Percentiles rank a stretch among this genome's conserved stretches.
These are phyloP conservation scores for Arbacia lixula DNA, from an alignment of 53 echinoderm and acorn worm genomes.

Conservation along the genomic window DNA sequence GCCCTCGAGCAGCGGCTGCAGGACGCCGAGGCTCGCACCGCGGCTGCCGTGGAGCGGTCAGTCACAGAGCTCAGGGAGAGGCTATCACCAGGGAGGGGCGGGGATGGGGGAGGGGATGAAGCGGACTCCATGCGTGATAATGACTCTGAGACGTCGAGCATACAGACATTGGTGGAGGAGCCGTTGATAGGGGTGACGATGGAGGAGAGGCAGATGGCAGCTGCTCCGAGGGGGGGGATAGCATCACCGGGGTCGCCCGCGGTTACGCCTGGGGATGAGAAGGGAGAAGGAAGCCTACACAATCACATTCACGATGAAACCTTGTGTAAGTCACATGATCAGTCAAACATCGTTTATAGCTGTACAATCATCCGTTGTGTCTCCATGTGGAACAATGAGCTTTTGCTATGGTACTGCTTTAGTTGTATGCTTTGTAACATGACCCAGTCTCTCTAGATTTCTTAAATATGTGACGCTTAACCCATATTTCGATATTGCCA, in stretches of 20 bases:
- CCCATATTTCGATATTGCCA: no score
- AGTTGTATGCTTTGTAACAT: no score
- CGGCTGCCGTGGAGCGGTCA: constrained; percentile 35
- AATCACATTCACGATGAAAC: constrained; percentile 33
- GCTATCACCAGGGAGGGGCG: constrained; percentile 16
- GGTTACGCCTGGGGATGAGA: background rate
- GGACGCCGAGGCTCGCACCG: constrained; percentile 23
- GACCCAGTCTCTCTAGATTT: no score
- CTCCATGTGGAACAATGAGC: no score
- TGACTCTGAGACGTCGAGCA: constrained; percentile 44
- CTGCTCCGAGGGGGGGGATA: background rate
- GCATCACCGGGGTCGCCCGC: background rate
- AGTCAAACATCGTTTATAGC: no score
- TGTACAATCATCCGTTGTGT: no score
- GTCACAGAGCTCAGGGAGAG: constrained; percentile 37
- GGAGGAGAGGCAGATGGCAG: constrained; percentile 35
- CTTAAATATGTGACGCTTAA: no score
- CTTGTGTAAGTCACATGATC: no score
- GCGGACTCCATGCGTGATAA: no score
- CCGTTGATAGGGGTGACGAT: background rate
- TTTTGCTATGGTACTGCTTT: no score
- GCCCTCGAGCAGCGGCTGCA: constrained; percentile 34
- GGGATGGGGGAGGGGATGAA: no score
- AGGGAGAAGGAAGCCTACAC: background rate
- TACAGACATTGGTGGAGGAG: constrained; percentile 50